A percentile compares a stretch with the other conserved stretches of the same genome.
phyloP scores from a whole-genome alignment of 2,113 vertebrate species.

The Typhlomys cinereus region DNA sequence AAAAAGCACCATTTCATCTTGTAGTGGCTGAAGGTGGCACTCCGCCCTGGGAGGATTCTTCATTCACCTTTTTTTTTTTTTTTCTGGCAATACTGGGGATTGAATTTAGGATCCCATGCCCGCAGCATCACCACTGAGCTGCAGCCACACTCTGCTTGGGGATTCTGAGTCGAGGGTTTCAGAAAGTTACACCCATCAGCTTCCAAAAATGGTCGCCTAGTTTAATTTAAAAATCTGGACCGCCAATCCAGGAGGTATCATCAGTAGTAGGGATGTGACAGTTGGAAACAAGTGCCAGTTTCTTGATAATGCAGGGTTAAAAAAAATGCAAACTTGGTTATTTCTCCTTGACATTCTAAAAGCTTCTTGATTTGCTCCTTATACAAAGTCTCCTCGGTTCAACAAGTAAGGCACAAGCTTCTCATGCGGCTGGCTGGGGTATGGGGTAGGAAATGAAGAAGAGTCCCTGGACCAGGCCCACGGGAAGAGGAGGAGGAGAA shows the following conservation, averaged over 20 bases:
- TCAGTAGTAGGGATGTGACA: accelerated
- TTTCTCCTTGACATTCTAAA: neutral
- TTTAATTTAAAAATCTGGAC: neutral
- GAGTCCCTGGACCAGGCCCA: accelerated
- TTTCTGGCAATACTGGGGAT: too few relatives aligned
- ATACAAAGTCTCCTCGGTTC: neutral
- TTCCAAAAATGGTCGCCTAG: too few relatives aligned
- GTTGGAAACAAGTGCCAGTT: neutral
- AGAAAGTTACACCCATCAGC: neutral
- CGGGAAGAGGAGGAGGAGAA: neutral
- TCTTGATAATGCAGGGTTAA: neutral
- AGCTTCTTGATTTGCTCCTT: neutral
- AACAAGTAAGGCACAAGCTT: neutral
- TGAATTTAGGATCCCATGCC: too few relatives aligned
- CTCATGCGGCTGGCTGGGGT: accelerated
- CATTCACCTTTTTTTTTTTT: too few relatives aligned
- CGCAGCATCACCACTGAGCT: too few relatives aligned
- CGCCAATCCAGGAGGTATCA: neutral
- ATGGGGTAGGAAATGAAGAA: accelerated
- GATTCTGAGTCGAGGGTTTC: neutral
- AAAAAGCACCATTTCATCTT: neutral
- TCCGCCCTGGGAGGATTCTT: neutral
- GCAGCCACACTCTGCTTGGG: too few relatives aligned
- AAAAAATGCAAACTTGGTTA: neutral
- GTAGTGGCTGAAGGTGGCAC: neutral